phyloP scores from a whole-genome alignment of 2,888 invertebrate species.

The Danaus chrysippus region DNA sequence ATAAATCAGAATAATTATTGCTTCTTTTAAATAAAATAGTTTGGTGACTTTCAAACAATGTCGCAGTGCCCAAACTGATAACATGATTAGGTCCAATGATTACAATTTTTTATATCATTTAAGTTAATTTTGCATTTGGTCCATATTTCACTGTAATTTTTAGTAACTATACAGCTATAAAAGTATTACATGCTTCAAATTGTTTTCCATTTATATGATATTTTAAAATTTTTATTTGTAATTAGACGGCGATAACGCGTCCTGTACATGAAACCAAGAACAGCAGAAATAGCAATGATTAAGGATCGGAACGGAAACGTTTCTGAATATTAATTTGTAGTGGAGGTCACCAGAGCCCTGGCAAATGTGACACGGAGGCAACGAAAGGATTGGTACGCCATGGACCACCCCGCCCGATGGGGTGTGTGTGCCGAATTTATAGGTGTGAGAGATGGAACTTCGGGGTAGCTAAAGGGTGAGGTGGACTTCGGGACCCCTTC shows the following conservation, averaged over 20 bases:
- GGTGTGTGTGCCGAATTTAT: conserved; percentile 79
- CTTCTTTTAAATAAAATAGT: no score
- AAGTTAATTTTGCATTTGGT: no score
- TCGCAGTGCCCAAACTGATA: no score
- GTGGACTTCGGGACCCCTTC: conserved; percentile 75
- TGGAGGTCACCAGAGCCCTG: conserved; percentile 70
- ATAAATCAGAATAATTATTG: background rate
- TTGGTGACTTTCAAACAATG: no score
- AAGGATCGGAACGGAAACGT: conserved; percentile 73
- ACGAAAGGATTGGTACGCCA: conserved; percentile 76
- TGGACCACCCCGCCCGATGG: conserved; percentile 65
- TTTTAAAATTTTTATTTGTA: conserved; percentile 13
- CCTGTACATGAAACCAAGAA: conserved; percentile 40
- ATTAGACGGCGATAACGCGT: conserved; percentile 30
- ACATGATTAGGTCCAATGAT: no score
- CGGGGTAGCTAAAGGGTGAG: conserved; percentile 79
- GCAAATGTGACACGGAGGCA: conserved; percentile 74
- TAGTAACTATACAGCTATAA: no score
- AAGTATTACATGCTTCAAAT: no score
- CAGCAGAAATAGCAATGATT: conserved; percentile 69
- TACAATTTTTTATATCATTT: no score
- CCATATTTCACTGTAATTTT: no score
- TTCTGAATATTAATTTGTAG: conserved; percentile 79
- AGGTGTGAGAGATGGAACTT: conserved; percentile 80
- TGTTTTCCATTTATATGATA: no score